Evolutionary conservation across 2,113 vertebrate genomes (phyloP).

Genomic region (Phylloscopus trochiloides): DNA sequence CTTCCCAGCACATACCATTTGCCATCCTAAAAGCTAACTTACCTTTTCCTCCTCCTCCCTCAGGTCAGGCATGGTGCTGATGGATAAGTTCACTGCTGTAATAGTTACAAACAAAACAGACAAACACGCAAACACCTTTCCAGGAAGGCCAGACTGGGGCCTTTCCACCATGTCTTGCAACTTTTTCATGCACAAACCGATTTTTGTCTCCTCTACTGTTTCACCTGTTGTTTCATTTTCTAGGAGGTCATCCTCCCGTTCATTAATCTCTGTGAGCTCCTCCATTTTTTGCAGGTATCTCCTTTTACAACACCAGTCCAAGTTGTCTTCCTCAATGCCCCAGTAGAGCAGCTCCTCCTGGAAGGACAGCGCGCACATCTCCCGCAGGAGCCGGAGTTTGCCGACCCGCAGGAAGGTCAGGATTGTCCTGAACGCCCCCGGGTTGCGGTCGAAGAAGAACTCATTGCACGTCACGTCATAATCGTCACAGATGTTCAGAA

Average conservation of each 20-base stretch:
- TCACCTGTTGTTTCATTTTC: conserved; percentile 73
- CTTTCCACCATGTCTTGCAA: conserved; percentile 97
- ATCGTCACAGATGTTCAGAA: conserved; percentile 93
- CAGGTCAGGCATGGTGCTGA: conserved; percentile 97
- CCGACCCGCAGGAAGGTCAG: conserved; percentile 92
- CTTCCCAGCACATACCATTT: conserved; percentile 5
- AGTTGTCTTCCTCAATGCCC: conserved; percentile 91
- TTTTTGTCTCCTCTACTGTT: conserved; percentile 70
- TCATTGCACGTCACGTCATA: conserved; percentile 92
- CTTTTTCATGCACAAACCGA: conserved; percentile 84
- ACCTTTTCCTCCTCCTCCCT: conserved; percentile 94
- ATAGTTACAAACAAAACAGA: conserved; percentile 97
- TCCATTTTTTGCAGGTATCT: conserved; percentile 91
- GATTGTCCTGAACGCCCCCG: conserved; percentile 92
- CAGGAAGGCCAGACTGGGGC: conserved; percentile 94
- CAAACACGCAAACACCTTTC: conserved; percentile 96
- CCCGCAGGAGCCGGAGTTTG: conserved; percentile 88
- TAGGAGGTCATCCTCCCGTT: conserved; percentile 80
- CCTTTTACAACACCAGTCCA: conserved; percentile 95
- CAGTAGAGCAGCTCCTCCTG: conserved; percentile 96
- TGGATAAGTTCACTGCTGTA: conserved; percentile 94
- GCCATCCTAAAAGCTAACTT: conserved; percentile 63
- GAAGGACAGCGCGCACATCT: conserved; percentile 95
- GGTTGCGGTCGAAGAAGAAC: conserved; percentile 98
- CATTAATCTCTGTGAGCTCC: conserved; percentile 89